Base-by-base conservation (phyloP, 2,797 vertebrate genomes). In the Tangara arthus region DNA sequence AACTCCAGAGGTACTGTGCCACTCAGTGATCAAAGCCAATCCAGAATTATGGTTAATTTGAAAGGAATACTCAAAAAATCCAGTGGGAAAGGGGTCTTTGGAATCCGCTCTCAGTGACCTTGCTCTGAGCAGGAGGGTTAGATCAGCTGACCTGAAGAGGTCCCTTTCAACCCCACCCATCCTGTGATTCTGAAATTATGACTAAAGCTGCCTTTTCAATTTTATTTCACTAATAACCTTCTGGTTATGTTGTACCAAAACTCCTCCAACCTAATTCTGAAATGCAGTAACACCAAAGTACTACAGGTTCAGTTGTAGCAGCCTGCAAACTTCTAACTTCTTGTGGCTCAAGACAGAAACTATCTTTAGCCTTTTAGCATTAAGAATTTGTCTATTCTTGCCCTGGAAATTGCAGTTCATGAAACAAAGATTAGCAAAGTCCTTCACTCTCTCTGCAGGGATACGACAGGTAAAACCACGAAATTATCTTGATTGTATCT, bases 71-170 rank as follows among this genome's bases (percentile, higher is more conserved):
- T 69, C 59, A 80, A 78, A 64, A 82, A 85, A 77, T 57, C 10
- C 35, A 85, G 3, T 1, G 0, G 27, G 35, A 69, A 47, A 6
- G 6, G 8, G 19, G 0, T 4, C 39, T 47, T 70, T 18, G 35
- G 19, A 69, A 50, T 34, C 47, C 61, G 47, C 28, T 70, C 27
- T 69, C 42, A 41, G 1, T 32, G 49, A 71, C 34, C 8, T 35
- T 56, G 7, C 13, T 65, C 56, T 50, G 21, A 82, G 37, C 23
- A 75, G 46, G 2, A 37, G 3, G 11, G 50, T 39, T 61, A 34
- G 26, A 61, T 6, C 21, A 52, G 18, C 2, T 60, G 21, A 69
- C 66, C 47, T 69, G 35, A 49, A 46, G n/a, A 63, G 15, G 24
- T 59, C 35, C 12, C 64, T 76, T 72, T 64, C 24, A 85, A 35